Conservation (phyloP, 2,113 vertebrate genomes). For the Tauraco erythrolophus region DNA sequence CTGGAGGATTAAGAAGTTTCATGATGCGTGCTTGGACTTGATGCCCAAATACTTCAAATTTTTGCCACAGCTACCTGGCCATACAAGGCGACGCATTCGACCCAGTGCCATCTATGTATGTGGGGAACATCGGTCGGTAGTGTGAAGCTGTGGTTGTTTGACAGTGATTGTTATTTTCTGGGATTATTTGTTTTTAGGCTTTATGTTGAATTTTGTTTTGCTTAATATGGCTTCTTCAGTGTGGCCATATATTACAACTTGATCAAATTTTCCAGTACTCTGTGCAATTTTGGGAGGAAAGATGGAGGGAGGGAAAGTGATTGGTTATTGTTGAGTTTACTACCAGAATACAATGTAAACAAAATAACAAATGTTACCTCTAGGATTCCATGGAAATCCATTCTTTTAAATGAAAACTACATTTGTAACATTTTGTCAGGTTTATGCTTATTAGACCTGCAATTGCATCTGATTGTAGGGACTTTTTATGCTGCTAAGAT, state of each 20-base stretch:
- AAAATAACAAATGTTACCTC: constrained; percentile 74
- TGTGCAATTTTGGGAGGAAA: constrained; percentile 45
- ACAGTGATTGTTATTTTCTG: background rate
- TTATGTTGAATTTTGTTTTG: constrained; percentile 17
- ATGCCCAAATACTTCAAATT: constrained; percentile 96
- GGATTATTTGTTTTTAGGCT: background rate
- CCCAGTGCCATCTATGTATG: constrained; percentile 96
- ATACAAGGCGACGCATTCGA: constrained; percentile 89
- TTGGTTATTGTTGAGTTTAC: constrained; percentile 22
- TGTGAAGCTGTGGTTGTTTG: constrained; percentile 67
- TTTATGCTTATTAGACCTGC: constrained; percentile 73
- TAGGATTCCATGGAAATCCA: constrained; percentile 71
- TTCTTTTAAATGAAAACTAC: constrained; percentile 41
- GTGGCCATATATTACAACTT: constrained; percentile 39
- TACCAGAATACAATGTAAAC: constrained; percentile 56
- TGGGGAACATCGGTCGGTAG: constrained; percentile 90
- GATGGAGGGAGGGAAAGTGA: background rate
- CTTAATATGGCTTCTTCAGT: constrained; percentile 45
- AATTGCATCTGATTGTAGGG: constrained; percentile 66
- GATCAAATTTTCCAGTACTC: constrained; percentile 26
- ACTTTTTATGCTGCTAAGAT: constrained; percentile 80
- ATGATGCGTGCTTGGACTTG: constrained; percentile 94
- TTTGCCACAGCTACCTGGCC: constrained; percentile 90
- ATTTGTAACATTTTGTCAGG: constrained; percentile 65
- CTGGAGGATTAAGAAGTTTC: constrained; percentile 99